A percentile compares a stretch with the other conserved stretches of the same genome.
phyloP scores from a whole-genome alignment of 2,888 invertebrate genomes.

The Agrotis segetum region DNA sequence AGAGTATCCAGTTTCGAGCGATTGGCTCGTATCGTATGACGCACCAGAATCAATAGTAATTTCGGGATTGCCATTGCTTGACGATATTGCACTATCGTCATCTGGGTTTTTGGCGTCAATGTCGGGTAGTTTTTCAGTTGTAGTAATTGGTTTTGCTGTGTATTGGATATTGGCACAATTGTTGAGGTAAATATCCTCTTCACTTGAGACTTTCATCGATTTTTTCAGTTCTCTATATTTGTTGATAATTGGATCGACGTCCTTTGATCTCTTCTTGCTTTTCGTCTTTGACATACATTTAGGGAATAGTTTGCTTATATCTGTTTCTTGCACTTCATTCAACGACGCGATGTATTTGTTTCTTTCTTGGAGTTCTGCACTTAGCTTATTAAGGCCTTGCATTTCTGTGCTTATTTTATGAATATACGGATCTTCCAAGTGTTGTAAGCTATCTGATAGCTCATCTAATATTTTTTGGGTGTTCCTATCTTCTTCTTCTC shows the following conservation, averaged over 20 bases:
- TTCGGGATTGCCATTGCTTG: conserved; percentile 88
- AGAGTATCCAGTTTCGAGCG: conserved; percentile 89
- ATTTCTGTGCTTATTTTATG: conserved; percentile 91
- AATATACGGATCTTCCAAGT: conserved; percentile 92
- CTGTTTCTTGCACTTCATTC: conserved; percentile 88
- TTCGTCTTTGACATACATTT: conserved; percentile 89
- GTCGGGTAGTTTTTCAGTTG: conserved; percentile 82
- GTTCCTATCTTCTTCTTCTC: conserved; percentile 87
- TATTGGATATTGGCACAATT: conserved; percentile 88
- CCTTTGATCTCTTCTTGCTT: conserved; percentile 88
- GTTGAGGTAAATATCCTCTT: conserved; percentile 85
- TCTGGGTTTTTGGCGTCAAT: conserved; percentile 87
- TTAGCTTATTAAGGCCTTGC: conserved; percentile 90
- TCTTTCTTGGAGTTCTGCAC: conserved; percentile 91
- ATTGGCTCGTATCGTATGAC: conserved; percentile 86
- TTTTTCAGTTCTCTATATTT: conserved; percentile 88
- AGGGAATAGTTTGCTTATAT: conserved; percentile 86
- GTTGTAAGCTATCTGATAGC: conserved; percentile 88
- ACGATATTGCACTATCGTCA: conserved; percentile 87
- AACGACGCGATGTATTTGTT: conserved; percentile 90
- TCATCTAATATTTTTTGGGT: conserved; percentile 88
- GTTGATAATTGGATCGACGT: conserved; percentile 88
- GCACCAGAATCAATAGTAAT: conserved; percentile 88
- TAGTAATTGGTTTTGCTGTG: conserved; percentile 77
- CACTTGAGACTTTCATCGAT: conserved; percentile 86